Base-by-base conservation (phyloP, 2,888 invertebrate species). In the Synanthedon andrenaeformis region DNA sequence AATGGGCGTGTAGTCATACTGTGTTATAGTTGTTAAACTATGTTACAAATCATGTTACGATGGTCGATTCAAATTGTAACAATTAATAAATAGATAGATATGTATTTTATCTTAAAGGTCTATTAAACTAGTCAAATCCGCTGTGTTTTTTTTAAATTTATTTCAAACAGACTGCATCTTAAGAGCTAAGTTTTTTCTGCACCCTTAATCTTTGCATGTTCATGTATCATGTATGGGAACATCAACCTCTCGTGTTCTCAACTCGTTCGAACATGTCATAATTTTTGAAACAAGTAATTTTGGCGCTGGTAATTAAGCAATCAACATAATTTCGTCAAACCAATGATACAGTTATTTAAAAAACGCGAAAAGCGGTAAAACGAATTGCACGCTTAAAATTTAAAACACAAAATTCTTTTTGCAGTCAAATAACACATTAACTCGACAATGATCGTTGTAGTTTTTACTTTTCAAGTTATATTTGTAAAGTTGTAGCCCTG, bases 241-340 rank as follows among this genome's bases (percentile, higher is more conserved):
- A 35, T 35, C 35, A 3, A 35, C 35, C 35, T 45, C 14, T 45
- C 45, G 45, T 45, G 45, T 45, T 45, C n/a, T 13, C 12, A n/a
- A 45, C 45, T 45, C 45, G 45, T 45, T 13, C 14, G 35, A 35
- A 35, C 35, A 35, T 45, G n/a, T 45, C 14, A 45, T 45, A 45
- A 45, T 35, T 35, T 35, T 35, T 35, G 35, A 45, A 45, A n/a
- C 45, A 45, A 45, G 45, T 14, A 45, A 8, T 45, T 45, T 3
- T 45, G 13, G 45, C 45, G 14, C n/a, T n/a, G 45, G n/a, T 45
- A 82, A 84, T 83, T 83, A 84, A 84, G 76, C 79, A 84, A 82
- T 84, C 79, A 79, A 61, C 64, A 66, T 74, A 79, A 71, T 79
- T 78, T 75, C 74, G 75, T 74, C 77, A 82, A 79, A 79, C 74